Conservation (phyloP, 2,888 invertebrate genomes). For the Polydrusus pterygomalis region DNA sequence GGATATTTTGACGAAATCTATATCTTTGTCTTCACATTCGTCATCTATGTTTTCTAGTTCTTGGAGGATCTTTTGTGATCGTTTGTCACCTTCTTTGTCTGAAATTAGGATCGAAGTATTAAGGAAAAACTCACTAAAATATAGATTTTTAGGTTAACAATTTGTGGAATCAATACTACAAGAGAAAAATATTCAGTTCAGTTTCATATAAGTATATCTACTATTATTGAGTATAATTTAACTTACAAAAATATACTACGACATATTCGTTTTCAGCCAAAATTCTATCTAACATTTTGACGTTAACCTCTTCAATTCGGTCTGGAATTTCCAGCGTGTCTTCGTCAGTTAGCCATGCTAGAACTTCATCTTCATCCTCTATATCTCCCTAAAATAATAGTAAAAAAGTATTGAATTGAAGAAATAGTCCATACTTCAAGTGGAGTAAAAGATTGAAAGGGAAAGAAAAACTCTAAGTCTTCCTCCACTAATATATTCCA, state of each 20-base stretch:
- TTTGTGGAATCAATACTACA: too few species aligned
- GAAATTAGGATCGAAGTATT: conserved; percentile 48
- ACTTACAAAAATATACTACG: conserved; percentile 94
- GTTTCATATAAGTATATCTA: too few species aligned
- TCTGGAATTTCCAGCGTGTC: conserved; percentile 93
- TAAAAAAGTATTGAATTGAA: too few species aligned
- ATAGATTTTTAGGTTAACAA: too few species aligned
- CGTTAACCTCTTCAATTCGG: conserved; percentile 93
- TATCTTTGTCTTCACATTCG: conserved; percentile 92
- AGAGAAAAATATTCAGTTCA: too few species aligned
- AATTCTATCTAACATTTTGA: conserved; percentile 92
- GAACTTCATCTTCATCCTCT: conserved; percentile 92
- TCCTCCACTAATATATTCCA: too few species aligned
- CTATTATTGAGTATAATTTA: not conserved
- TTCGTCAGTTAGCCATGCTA: conserved; percentile 94
- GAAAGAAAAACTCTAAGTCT: too few species aligned
- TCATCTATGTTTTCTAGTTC: conserved; percentile 95
- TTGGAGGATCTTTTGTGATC: conserved; percentile 89
- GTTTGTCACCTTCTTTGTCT: conserved; percentile 94
- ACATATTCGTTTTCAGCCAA: conserved; percentile 90
- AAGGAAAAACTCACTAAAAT: too few species aligned
- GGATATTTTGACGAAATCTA: conserved; percentile 93
- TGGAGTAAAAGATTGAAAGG: too few species aligned
- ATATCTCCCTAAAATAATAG: conserved; percentile 88
- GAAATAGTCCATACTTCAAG: too few species aligned